Conservation (phyloP, 2,113 vertebrate genomes). For the Vulpes lagopus region DNA sequence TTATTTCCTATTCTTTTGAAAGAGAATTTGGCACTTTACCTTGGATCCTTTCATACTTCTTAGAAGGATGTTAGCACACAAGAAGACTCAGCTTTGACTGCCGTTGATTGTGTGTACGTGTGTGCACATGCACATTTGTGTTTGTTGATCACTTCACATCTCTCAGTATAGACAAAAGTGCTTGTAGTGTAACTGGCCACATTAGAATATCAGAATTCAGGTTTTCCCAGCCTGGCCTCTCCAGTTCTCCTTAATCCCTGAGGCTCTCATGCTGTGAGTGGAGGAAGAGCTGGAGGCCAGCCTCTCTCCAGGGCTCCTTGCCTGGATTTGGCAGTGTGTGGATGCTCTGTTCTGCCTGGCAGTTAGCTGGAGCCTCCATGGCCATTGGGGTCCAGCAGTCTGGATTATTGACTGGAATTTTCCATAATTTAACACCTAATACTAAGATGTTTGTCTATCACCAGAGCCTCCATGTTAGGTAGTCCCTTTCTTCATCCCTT, state of each 20-base stretch:
- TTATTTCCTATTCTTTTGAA: conserved; percentile 84
- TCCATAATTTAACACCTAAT: neutral
- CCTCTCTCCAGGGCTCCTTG: neutral
- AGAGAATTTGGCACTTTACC: conserved; percentile 75
- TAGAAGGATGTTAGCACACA: conserved; percentile 58
- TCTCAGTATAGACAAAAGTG: conserved; percentile 3
- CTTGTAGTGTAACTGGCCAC: neutral
- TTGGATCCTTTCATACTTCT: conserved; percentile 79
- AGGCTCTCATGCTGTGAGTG: neutral
- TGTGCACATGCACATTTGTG: neutral
- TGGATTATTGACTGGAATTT: neutral
- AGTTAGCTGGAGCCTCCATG: neutral
- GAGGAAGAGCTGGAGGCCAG: neutral
- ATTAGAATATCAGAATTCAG: neutral
- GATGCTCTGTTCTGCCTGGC: neutral
- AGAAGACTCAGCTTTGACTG: neutral
- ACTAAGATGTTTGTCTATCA: neutral
- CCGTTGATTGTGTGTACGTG: neutral
- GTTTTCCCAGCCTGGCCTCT: neutral
- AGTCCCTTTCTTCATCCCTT: neutral
- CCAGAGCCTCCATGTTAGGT: neutral
- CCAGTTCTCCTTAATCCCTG: neutral
- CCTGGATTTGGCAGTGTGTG: neutral
- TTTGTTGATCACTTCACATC: conserved; percentile 1
- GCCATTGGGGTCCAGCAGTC: neutral